Base-by-base conservation (phyloP, 2,113 vertebrate genomes). In the Salminus brasiliensis region DNA sequence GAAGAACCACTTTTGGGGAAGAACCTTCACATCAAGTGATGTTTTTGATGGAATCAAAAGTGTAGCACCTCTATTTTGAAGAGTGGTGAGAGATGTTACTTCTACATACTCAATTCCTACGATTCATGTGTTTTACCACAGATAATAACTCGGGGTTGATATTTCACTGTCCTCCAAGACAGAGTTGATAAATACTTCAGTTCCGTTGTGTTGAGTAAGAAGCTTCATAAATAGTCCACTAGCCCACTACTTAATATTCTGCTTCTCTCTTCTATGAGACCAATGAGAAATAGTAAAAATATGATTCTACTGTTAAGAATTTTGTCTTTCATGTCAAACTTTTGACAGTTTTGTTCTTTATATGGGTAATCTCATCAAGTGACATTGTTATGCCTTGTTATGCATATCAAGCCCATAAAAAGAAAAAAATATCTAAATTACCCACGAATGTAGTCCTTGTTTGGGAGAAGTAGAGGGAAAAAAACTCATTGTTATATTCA, bases 381-480 rank as follows among this genome's bases (percentile, higher is more conserved):
- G 70, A 83, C 68, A 77, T 52, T 76, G 27, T 81, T 70, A 65
- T 47, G 76, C 68, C 63, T 83, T 79, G 43, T 84, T 81, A 80
- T 81, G 81, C 79, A 90, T 85, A 86, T 89, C 82, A 89, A 87
- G 88, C 79, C 86, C 87, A 88, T 80, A 67, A 72, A 78, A 81
- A 73, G 36, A 45, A 32, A 65, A n/a, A 73, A 15, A 71, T 36
- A 69, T 52, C 72, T 43, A 81, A 47, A 81, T 84, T 84, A 83
- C 81, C 36, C 84, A 90, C 70, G 62, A 89, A 85, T 75, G 71
- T 76, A 67, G n/a, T 41, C 76, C 60, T 78, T 62, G 52, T 78
- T 71, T 86, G 73, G 68, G 73, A 34, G 57, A 78, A 78, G 65
- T 25, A 55, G 23, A 10, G 39, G 52, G n/a, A 49, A 68, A 77